A percentile compares a stretch with the other conserved stretches of the same genome.
Conservation (phyloP, 2,113 vertebrate species). For the Pelmatolapia mariae region DNA sequence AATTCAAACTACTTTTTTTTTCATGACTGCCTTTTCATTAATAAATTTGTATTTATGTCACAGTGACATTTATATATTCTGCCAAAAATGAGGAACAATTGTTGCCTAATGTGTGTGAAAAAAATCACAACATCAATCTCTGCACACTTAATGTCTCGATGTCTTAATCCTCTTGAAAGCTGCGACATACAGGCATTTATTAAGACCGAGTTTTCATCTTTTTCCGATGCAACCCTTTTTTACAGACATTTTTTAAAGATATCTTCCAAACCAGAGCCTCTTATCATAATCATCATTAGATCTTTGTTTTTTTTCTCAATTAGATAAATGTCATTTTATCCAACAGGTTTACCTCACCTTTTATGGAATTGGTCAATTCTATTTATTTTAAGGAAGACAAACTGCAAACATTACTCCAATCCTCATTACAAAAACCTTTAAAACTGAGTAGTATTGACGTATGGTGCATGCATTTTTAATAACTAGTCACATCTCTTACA, state of each 20-base stretch:
- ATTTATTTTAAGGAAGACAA: neutral
- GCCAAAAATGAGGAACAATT: neutral
- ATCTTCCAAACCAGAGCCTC: neutral
- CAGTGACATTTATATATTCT: neutral
- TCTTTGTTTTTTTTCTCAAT: neutral
- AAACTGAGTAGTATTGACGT: neutral
- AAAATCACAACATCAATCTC: neutral
- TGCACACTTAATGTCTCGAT: neutral
- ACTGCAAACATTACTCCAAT: neutral
- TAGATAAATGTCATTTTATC: neutral
- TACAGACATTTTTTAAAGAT: neutral
- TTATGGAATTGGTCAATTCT: neutral
- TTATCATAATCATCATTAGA: rapidly evolving
- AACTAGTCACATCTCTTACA: neutral
- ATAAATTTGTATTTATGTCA: neutral
- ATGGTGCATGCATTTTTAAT: conserved; percentile 4
- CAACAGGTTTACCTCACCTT: neutral
- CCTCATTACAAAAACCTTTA: neutral
- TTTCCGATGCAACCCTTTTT: neutral
- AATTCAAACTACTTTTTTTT: neutral
- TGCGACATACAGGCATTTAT: neutral
- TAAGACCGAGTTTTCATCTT: neutral
- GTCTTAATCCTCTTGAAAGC: neutral
- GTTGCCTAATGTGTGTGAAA: neutral
- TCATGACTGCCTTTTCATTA: neutral